A percentile compares a stretch with the other conserved stretches of the same genome.
These are phyloP conservation scores for Stegastes partitus DNA, from an alignment of 2,113 vertebrate species.

Conservation along the genomic window DNA sequence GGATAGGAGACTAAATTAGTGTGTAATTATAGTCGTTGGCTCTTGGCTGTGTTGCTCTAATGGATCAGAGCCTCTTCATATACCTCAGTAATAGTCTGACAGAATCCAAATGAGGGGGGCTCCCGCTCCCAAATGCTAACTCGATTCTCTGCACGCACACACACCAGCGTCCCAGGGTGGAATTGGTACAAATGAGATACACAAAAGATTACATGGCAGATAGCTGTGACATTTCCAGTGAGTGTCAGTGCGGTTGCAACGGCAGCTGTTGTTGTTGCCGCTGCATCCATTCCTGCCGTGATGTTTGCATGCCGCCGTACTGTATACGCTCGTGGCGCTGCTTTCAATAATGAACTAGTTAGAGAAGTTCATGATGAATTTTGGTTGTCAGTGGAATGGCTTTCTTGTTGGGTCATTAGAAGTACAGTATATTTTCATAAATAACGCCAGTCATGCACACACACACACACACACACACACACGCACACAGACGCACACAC, in stretches of 20 bases:
- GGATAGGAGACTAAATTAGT: constrained; percentile 65
- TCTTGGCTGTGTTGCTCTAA: constrained; percentile 66
- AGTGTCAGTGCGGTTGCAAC: constrained; percentile 36
- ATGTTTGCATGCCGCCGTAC: constrained; percentile 5
- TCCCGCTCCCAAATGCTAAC: constrained; percentile 32
- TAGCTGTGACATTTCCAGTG: constrained; percentile 47
- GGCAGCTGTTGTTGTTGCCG: constrained; percentile 37
- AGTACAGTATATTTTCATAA: constrained; percentile 58
- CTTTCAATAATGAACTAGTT: constrained; percentile 50
- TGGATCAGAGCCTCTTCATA: constrained; percentile 62
- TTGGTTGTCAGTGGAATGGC: constrained; percentile 35
- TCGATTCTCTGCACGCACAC: constrained; percentile 33
- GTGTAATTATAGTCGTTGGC: constrained; percentile 68
- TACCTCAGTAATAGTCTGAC: constrained; percentile 55
- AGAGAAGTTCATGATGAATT: constrained; percentile 46
- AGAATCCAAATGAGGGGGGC: constrained; percentile 64
- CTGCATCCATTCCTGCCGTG: constrained; percentile 25
- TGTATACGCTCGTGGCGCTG: not conserved
- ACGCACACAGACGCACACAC: constrained; percentile 32
- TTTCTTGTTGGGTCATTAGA: constrained; percentile 58
- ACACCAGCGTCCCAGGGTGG: not conserved
- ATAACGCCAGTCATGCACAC: constrained; percentile 31
- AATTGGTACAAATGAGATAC: constrained; percentile 39
- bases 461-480: constrained; percentile 16
- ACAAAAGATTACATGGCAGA: constrained; percentile 38